These are phyloP conservation scores for Drosophila aldrichi DNA, from an alignment of 2,888 invertebrate species.

Conservation along the genomic window DNA sequence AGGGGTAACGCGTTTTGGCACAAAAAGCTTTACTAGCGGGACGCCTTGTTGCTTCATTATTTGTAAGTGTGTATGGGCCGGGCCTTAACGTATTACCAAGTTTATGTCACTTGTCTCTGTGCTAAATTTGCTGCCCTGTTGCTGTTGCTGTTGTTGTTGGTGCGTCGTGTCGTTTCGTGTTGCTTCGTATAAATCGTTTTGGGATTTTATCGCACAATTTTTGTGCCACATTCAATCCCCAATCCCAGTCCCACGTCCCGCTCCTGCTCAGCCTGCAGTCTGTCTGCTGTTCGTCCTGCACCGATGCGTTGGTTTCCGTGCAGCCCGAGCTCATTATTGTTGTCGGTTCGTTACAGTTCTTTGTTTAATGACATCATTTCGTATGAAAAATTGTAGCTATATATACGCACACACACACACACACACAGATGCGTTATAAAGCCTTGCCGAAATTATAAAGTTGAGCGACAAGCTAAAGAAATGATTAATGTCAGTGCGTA, in stretches of 20 bases:
- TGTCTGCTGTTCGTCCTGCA: slow-evolving; percentile 46
- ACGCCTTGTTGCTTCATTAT: slow-evolving; percentile 59
- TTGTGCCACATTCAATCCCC: slow-evolving; percentile 29
- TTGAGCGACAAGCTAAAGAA: slow-evolving; percentile 56
- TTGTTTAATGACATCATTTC: slow-evolving; percentile 78
- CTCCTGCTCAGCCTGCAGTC: slow-evolving; percentile 14
- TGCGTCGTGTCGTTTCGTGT: slow-evolving; percentile 59
- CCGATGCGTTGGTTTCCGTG: slow-evolving; percentile 48
- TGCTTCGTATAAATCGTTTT: slow-evolving; percentile 76
- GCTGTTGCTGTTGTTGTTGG: background rate
- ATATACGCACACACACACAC: slow-evolving; percentile 34
- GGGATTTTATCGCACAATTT: slow-evolving; percentile 72
- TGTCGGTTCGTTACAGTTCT: slow-evolving; percentile 67
- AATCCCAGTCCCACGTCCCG: background rate
- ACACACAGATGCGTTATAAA: slow-evolving; percentile 21
- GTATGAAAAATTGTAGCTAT: slow-evolving; percentile 73
- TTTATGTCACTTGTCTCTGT: slow-evolving; percentile 61
- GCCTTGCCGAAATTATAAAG: slow-evolving; percentile 74
- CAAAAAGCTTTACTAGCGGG: slow-evolving; percentile 32
- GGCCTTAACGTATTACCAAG: slow-evolving; percentile 56
- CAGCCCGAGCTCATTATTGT: slow-evolving; percentile 71
- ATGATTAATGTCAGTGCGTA: slow-evolving; percentile 72
- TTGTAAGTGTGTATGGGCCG: slow-evolving; percentile 10
- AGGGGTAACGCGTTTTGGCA: slow-evolving; percentile 26
- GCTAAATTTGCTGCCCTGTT: slow-evolving; percentile 31